phyloP scores from a whole-genome alignment of 2,797 vertebrate species.

The Siniperca obscura region DNA sequence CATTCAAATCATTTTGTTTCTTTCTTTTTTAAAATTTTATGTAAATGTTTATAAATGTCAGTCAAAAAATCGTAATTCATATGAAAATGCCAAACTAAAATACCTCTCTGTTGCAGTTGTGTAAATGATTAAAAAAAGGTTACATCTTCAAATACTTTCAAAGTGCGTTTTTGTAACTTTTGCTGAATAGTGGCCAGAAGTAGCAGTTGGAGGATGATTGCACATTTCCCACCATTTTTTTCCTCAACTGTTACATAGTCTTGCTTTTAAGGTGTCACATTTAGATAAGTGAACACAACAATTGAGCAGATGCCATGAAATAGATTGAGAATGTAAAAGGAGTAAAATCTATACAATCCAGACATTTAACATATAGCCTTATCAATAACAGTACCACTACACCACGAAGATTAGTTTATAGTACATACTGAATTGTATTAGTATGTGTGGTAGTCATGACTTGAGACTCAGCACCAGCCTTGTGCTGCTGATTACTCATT shows the following conservation, averaged over 20 bases:
- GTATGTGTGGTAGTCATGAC: background rate
- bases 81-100: background rate
- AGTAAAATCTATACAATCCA: background rate
- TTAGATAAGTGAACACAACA: background rate
- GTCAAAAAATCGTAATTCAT: background rate
- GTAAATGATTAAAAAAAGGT: background rate
- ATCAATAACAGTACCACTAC: background rate
- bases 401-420: background rate
- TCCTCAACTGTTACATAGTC: background rate
- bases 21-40: too few species aligned
- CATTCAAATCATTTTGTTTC: background rate
- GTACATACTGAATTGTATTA: background rate
- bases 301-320: background rate
- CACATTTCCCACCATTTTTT: too few species aligned
- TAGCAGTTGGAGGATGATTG: background rate
- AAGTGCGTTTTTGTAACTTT: background rate
- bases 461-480: background rate
- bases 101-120: too few species aligned
- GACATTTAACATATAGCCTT: background rate
- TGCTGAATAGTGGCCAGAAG: background rate
- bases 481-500: background rate
- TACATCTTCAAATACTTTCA: too few species aligned
- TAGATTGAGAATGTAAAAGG: background rate
- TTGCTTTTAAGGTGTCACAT: background rate
- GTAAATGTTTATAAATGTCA: background rate